phyloP scores from a whole-genome alignment of 2,797 vertebrate genomes.

The Eulemur mongoz region DNA sequence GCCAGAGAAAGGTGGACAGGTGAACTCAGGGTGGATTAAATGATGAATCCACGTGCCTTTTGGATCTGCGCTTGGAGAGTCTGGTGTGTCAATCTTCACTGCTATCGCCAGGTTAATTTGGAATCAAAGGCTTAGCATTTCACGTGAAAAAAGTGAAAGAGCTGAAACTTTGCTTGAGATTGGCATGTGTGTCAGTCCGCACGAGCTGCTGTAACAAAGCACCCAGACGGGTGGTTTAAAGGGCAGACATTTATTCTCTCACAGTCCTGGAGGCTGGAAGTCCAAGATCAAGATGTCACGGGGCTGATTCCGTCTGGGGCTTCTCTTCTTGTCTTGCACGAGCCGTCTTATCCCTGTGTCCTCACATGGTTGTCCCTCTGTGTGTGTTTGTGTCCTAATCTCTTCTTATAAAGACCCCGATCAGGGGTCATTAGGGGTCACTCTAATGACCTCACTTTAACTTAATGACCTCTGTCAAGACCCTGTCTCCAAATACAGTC shows the following conservation, averaged over 20 bases:
- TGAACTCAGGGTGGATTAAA: accelerated
- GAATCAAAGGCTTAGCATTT: background rate
- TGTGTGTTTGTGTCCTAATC: background rate
- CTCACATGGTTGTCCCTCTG: accelerated
- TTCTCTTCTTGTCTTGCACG: background rate
- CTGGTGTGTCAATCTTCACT: background rate
- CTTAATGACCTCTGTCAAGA: background rate
- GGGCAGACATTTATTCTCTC: no score
- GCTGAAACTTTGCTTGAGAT: background rate
- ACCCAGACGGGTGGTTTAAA: background rate
- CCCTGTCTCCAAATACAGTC: background rate
- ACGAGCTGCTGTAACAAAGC: accelerated
- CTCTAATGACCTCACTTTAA: background rate
- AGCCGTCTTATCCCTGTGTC: accelerated
- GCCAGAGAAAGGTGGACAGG: no score
- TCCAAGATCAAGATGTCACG: accelerated
- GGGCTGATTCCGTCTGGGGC: background rate
- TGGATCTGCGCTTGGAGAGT: background rate
- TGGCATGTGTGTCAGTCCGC: accelerated
- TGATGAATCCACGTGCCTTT: accelerated
- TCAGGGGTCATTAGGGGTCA: no score
- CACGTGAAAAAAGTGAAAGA: background rate
- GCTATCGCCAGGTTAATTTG: background rate
- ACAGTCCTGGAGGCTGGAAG: background rate
- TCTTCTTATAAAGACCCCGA: background rate